phyloP scores from a whole-genome alignment of 2,113 vertebrate species.

The Clinocottus analis region DNA sequence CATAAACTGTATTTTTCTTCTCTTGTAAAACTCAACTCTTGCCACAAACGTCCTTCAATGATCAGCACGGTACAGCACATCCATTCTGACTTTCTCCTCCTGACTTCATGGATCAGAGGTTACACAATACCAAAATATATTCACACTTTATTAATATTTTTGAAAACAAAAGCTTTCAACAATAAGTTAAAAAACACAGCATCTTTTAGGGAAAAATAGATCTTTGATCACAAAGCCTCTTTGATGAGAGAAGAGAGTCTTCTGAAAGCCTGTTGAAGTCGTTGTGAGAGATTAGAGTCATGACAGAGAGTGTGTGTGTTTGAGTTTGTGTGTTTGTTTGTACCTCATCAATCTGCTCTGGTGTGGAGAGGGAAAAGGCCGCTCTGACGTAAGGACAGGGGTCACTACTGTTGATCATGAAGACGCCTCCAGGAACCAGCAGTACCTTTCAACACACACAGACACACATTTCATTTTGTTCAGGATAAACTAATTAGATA shows the following conservation, averaged over 20 bases:
- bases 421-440: conserved; percentile 89
- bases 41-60: not conserved
- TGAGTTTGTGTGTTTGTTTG: conserved; percentile 4
- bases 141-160: not conserved
- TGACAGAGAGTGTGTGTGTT: not conserved
- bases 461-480: too few relatives aligned
- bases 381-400: conserved; percentile 89
- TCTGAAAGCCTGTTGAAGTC: conserved; percentile 86
- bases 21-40: not conserved
- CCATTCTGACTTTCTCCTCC: not conserved
- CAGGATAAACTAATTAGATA: too few relatives aligned
- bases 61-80: not conserved
- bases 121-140: conserved; percentile 2
- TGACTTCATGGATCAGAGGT: not conserved
- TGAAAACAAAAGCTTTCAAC: not conserved
- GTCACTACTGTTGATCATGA: conserved; percentile 84
- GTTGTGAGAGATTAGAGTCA: conserved; percentile 2
- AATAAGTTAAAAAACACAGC: not conserved
- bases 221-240: conserved; percentile 79
- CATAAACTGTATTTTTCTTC: not conserved
- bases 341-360: conserved; percentile 91
- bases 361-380: conserved; percentile 89
- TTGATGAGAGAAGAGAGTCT: conserved; percentile 90
- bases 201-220: not conserved
- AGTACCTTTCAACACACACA: conserved; percentile 86